Evolutionary conservation across 2,888 invertebrate genomes (phyloP).

Genomic region (Limnephilus auricula): DNA sequence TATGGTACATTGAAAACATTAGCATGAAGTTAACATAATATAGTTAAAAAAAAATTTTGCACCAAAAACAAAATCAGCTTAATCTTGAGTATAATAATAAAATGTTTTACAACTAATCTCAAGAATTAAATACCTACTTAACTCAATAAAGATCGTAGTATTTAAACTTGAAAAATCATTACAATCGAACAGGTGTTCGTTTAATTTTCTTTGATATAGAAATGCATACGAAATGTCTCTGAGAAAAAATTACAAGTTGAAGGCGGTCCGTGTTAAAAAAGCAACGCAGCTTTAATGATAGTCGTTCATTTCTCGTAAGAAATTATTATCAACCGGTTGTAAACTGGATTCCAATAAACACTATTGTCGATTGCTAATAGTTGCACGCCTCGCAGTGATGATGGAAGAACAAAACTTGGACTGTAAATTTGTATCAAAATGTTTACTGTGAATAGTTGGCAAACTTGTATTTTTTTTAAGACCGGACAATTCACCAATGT

Average conservation of each 20-base stretch:
- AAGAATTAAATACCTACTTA: not conserved
- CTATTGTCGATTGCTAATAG: slow-evolving; percentile 27
- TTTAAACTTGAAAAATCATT: not conserved
- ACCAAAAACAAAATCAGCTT: too few relatives aligned
- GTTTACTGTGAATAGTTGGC: not conserved
- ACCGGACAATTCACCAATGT: too few relatives aligned
- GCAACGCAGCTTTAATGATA: slow-evolving; percentile 11
- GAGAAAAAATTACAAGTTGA: not conserved
- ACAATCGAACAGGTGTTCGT: not conserved
- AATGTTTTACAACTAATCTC: not conserved
- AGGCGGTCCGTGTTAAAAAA: slow-evolving; percentile 15
- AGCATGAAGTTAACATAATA: too few relatives aligned
- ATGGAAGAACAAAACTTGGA: not conserved
- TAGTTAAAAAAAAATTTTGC: too few relatives aligned
- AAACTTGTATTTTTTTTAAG: too few relatives aligned
- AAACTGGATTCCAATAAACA: slow-evolving; percentile 40
- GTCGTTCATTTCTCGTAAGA: slow-evolving; percentile 11
- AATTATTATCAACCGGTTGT: slow-evolving; percentile 42
- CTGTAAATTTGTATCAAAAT: not conserved
- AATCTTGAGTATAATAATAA: not conserved
- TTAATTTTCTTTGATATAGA: not conserved
- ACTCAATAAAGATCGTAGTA: not conserved
- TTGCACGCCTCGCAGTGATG: not conserved
- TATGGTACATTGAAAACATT: too few relatives aligned
- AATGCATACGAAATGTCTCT: slow-evolving; percentile 7